phyloP scores from a whole-genome alignment of 2,113 vertebrate species.

The Zootoca vivipara region DNA sequence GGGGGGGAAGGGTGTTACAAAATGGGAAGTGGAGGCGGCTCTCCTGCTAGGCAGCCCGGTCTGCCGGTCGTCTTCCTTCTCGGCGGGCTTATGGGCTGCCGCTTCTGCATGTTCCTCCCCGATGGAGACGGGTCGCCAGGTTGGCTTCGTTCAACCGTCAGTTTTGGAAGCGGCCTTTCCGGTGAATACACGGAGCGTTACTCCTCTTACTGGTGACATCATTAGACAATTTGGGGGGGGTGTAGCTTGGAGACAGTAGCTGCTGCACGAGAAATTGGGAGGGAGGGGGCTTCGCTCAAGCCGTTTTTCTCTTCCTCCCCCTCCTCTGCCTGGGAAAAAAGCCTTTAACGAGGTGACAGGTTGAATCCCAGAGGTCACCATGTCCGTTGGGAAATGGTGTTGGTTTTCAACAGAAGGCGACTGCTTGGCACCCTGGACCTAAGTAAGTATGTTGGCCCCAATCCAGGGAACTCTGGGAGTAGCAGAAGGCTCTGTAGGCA shows the following conservation, averaged over 20 bases:
- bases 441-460: not conserved
- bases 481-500: not conserved
- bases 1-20: not conserved
- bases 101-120: no score
- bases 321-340: not conserved
- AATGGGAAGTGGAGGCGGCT: not conserved
- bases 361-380: fast-evolving
- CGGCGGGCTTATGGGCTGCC: not conserved
- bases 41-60: not conserved
- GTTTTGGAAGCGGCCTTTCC: not conserved
- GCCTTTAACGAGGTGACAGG: not conserved
- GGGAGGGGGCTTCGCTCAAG: not conserved
- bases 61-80: not conserved
- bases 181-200: not conserved
- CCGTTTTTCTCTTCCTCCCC: not conserved
- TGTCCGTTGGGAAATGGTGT: fast-evolving
- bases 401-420: not conserved
- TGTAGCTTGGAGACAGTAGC: not conserved
- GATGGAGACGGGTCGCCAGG: not conserved
- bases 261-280: not conserved
- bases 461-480: not conserved
- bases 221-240: not conserved
- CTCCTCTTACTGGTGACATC: not conserved
- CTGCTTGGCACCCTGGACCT: not conserved
- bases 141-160: no score